These are phyloP conservation scores for Pseudorhombus dupliciocellatus DNA, from an alignment of 2,113 vertebrate genomes.

Conservation along the genomic window DNA sequence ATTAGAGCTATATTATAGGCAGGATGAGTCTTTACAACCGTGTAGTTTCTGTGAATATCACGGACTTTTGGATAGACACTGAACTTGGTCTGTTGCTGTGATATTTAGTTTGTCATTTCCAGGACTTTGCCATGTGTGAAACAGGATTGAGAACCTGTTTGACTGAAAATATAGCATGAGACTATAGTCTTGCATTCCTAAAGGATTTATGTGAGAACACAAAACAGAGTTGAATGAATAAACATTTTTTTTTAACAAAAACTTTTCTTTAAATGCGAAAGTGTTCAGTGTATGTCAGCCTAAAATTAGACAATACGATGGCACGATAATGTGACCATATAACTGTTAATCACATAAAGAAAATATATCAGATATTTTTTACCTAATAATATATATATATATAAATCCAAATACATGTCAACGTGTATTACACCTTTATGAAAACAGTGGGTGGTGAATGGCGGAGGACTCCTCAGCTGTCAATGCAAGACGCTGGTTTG, in stretches of 20 bases:
- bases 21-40: neutral
- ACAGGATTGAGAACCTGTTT: slow-evolving; percentile 53
- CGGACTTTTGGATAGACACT: neutral
- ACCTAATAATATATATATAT: no score
- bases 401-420: neutral
- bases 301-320: neutral
- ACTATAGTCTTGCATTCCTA: neutral
- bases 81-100: neutral
- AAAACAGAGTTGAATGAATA: neutral
- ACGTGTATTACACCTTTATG: neutral
- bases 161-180: slow-evolving; percentile 17
- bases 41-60: neutral
- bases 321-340: no score
- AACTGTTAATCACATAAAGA: no score
- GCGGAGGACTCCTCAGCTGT: slow-evolving; percentile 15
- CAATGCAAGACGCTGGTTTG: slow-evolving; percentile 9
- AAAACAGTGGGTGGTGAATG: neutral
- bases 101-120: slow-evolving; percentile 16
- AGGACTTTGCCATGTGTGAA: neutral
- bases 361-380: no score
- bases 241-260: neutral
- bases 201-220: neutral
- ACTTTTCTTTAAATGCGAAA: no score
- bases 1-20: neutral
- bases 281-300: slow-evolving; percentile 1